Percentiles rank a stretch among this genome's conserved stretches.
Evolutionary conservation across 2,797 vertebrate genomes (phyloP).

Genomic region (Champsocephalus gunnari): DNA sequence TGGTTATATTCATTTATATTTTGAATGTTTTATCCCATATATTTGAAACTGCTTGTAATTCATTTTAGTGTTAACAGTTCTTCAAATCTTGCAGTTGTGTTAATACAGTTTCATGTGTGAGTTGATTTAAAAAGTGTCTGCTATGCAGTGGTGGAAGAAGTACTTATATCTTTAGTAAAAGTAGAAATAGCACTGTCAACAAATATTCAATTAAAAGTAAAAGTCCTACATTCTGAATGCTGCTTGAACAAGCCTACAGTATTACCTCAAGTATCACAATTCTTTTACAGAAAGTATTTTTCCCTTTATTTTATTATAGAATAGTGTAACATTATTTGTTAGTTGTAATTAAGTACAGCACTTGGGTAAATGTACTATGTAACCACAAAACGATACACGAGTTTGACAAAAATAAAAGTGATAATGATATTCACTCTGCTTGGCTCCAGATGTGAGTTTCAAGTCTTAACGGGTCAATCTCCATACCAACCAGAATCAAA

Average conservation of each 20-base stretch:
- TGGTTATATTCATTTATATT: background rate
- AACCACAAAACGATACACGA: background rate
- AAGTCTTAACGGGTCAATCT: background rate
- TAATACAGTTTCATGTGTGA: background rate
- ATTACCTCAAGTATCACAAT: too few relatives aligned
- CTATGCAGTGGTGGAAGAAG: background rate
- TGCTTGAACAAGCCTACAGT: too few relatives aligned
- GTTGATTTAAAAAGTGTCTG: background rate
- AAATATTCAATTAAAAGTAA: background rate
- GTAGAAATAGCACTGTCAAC: too few relatives aligned
- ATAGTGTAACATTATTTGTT: background rate
- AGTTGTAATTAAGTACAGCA: background rate
- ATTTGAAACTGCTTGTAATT: background rate
- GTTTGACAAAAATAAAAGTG: conserved; percentile 3
- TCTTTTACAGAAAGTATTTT: background rate
- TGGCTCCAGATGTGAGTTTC: background rate
- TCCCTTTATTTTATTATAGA: background rate
- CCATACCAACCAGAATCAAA: background rate
- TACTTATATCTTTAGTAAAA: background rate
- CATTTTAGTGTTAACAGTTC: background rate
- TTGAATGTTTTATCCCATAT: background rate
- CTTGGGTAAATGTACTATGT: background rate
- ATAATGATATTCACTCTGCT: background rate
- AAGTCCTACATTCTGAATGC: background rate
- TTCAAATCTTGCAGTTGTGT: background rate